Evolutionary conservation across 2,888 invertebrate genomes (phyloP).

Genomic region (Drosophila mimetica): DNA sequence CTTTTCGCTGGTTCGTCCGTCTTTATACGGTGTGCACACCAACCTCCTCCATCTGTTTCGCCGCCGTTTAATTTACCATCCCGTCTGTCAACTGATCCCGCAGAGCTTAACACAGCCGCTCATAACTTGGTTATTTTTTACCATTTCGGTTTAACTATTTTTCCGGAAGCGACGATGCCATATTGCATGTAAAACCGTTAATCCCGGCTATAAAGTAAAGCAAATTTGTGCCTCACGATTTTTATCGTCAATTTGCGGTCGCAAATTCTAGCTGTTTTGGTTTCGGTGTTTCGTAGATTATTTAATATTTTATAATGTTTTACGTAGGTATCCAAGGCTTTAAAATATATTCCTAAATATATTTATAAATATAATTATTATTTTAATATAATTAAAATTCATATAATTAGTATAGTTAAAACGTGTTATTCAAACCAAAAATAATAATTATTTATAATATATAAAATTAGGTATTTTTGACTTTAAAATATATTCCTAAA

Average conservation of each 20-base stretch:
- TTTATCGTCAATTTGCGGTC: constrained; percentile 1
- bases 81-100: constrained; percentile 66
- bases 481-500: no score
- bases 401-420: no score
- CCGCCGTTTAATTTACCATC: constrained; percentile 57
- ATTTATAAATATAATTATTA: not conserved
- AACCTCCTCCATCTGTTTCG: constrained; percentile 1
- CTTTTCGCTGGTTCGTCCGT: constrained; percentile 17
- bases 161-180: constrained; percentile 8
- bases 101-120: constrained; percentile 75
- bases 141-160: constrained; percentile 38
- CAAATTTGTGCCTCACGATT: not conserved
- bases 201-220: not conserved
- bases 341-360: no score
- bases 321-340: no score
- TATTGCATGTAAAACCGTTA: constrained; percentile 27
- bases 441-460: no score
- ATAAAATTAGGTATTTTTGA: no score
- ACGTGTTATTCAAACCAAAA: no score
- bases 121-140: constrained; percentile 58
- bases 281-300: not conserved
- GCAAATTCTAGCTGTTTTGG: not conserved
- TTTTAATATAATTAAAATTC: no score
- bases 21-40: not conserved
- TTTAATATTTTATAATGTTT: no score